Base-by-base conservation (phyloP, 37 sponge, comb jelly and placozoan genomes). In the Amphimedon queenslandica region DNA sequence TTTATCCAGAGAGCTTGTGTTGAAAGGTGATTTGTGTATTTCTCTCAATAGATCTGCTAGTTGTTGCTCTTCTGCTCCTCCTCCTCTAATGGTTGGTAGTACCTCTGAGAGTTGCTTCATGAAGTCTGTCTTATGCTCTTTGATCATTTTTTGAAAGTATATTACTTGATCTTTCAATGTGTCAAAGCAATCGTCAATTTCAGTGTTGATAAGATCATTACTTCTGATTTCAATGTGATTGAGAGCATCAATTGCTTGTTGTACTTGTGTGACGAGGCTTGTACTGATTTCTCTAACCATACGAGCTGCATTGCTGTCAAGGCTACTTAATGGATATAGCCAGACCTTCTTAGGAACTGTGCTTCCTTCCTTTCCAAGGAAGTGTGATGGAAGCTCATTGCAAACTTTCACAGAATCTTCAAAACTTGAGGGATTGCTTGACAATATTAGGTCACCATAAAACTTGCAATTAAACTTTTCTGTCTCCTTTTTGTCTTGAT, bases 391-490 rank as follows among this genome's bases (percentile, higher is more conserved):
- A 23, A 78, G 42, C 69, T 78, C 70, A 31, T 29, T 42, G 40
- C 43, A 80, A 10, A 72, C 38, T 23, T 72, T 55, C 3, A 63
- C 28, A 3, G 81, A 73, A 40, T 80, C 81, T 27, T 63, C 35
- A 53, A 70, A 80, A 3, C 67, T 64, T 25, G 73, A 21, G 16
- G 81, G 81, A 63, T 80, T 47, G 1, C n/a, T 1, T 24, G 39
- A 24, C 24, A 72, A 34, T 20, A 66, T 24, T 2, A 80, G 32
- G 43, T 80, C 81, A 31, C 81, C 66, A 73, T 73, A 64, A 38
- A 73, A 72, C 42, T 42, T 72, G 58, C 81, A 80, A 2, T 72
- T 34, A 63, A 80, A 39, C 61, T 58, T 73, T 1, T 74, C 40
- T 2, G 20, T 42, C 60, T 74, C 64, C 1, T 33, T 5, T 25